Base-by-base conservation (phyloP, 1,140 invertebrate species). In the Heterodera carotae region DNA sequence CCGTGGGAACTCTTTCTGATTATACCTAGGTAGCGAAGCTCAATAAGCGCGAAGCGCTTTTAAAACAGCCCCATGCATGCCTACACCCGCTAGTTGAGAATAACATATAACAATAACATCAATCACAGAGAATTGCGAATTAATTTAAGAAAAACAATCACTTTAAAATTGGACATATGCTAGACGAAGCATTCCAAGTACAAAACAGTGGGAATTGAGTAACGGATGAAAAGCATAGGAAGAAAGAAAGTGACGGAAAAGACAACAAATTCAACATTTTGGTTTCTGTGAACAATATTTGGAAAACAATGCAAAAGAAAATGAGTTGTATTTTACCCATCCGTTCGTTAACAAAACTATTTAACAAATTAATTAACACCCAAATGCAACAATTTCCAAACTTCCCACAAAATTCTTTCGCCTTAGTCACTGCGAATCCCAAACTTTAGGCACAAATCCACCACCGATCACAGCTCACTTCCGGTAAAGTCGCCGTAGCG, bases 401-500 rank as follows among this genome's bases (percentile, higher is more conserved):
- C 18, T 69, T 34, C 39, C n/a, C 34, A 5, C 69, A 48, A 31
- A 71, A 62, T 62, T 62, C 2, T 8, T 62, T 22, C 60, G 59
- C 59, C 59, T 18, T 25, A 22, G 15, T 53, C 39, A 53, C 18
- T 53, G 48, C 48, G 27, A 10, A 69, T 10, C 3, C 18, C 15
- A 36, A 56, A 29, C 33, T 33, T 53, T 33, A 56, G 10, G 34
- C 5, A 59, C 48, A 53, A 12, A 39, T 39, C 48, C 48, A 4
- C 18, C 15, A 22, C 12, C 48, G 4, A 66, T 27, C 36, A 86
- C 36, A 86, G 59, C 53, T 86, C 84, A 64, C 76, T 84, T 59
- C 84, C 84, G 31, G 84, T 86, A 80, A 87, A 86, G 64, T 86
- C 84, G 34, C 84, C 82, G 69, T 85, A 85, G 39, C 71, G 75